Conservation (phyloP, 2,888 invertebrate genomes). For the Lasioglossum malachurum region DNA sequence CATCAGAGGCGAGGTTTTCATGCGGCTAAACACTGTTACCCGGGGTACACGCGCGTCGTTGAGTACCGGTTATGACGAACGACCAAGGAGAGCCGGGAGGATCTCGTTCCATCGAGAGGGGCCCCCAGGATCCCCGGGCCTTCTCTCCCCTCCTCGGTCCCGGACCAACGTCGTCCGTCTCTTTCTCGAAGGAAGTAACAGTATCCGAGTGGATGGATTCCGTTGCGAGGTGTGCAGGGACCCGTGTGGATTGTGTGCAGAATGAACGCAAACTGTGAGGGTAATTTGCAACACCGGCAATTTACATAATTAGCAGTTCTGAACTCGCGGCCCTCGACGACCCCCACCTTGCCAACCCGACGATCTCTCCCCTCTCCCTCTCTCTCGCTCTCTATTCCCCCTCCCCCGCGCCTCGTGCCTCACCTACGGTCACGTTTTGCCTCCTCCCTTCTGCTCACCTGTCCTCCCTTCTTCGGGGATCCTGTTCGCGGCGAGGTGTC, state of each 20-base stretch:
- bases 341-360: conserved; percentile 59
- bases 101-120: conserved; percentile 51
- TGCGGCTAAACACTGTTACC: conserved; percentile 64
- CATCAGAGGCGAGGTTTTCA: conserved; percentile 42
- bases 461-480: conserved; percentile 35
- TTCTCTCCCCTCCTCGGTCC: conserved; percentile 25
- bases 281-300: conserved; percentile 85
- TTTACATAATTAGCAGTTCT: conserved; percentile 85
- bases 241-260: conserved; percentile 84
- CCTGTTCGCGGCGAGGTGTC: conserved; percentile 27
- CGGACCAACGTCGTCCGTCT: conserved; percentile 24
- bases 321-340: conserved; percentile 79
- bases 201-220: conserved; percentile 81
- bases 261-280: conserved; percentile 85
- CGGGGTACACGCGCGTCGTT: conserved; percentile 62
- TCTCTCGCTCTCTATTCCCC: conserved; percentile 44
- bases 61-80: conserved; percentile 72
- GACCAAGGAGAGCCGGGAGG: conserved; percentile 44
- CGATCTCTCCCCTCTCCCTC: conserved; percentile 13
- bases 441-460: conserved; percentile 19
- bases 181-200: conserved; percentile 77
- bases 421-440: neutral
- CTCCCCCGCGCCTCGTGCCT: neutral
- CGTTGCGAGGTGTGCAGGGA: conserved; percentile 79
- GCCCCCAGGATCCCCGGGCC: conserved; percentile 49